Conservation (phyloP, 2,888 invertebrate species). For the Eristalis tenax region DNA sequence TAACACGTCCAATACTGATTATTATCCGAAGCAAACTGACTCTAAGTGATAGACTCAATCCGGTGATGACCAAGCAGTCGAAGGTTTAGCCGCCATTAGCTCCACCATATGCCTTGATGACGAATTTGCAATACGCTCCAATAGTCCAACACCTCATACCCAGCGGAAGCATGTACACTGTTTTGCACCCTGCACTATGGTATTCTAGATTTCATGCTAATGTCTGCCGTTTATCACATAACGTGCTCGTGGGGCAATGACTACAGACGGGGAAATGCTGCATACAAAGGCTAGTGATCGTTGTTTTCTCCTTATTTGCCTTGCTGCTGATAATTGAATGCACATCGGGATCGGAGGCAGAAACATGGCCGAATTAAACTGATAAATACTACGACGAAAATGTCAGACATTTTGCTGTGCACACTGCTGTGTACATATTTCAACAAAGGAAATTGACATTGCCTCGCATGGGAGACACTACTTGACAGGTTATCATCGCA, state of each 20-base stretch:
- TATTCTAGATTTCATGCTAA: neutral
- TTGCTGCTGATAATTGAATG: neutral
- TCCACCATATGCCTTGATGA: slow-evolving; percentile 53
- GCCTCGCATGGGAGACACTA: neutral
- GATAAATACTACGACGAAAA: slow-evolving; percentile 1
- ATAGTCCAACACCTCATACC: slow-evolving; percentile 19
- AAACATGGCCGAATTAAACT: slow-evolving; percentile 57
- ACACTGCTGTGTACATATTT: neutral
- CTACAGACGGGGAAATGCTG: neutral
- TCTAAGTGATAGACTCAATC: neutral
- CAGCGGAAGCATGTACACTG: slow-evolving; percentile 14
- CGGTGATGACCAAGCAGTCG: slow-evolving; percentile 16
- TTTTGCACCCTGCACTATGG: slow-evolving; percentile 69
- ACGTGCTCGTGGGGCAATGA: slow-evolving; percentile 2
- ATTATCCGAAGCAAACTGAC: slow-evolving; percentile 16
- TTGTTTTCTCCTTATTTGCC: neutral
- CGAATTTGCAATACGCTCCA: slow-evolving; percentile 35
- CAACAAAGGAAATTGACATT: slow-evolving; percentile 39
- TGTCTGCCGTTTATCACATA: slow-evolving; percentile 39
- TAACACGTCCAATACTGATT: slow-evolving; percentile 13
- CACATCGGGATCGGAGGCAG: slow-evolving; percentile 27
- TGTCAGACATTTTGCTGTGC: slow-evolving; percentile 37
- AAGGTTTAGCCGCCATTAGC: slow-evolving; percentile 62
- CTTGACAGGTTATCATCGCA: neutral
- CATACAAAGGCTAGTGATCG: neutral